Percentiles rank a stretch among this genome's conserved stretches.
Conservation (phyloP, 2,113 vertebrate species). For the Oxyruncus cristatus region DNA sequence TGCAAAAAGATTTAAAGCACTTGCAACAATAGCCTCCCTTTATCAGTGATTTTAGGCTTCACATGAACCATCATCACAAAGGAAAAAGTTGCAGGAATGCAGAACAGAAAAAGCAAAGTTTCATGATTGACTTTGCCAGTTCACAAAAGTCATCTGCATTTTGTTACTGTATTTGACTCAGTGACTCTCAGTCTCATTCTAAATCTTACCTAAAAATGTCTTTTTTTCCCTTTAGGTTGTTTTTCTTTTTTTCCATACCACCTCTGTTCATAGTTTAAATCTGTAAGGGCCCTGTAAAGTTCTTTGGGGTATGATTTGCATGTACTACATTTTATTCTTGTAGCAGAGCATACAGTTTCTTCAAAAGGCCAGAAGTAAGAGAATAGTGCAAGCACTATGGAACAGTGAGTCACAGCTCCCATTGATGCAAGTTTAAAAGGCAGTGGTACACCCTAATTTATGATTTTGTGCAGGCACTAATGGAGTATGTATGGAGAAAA, state of each 20-base stretch:
- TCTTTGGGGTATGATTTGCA: neutral
- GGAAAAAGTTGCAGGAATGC: neutral
- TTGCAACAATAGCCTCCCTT: neutral
- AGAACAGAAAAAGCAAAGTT: neutral
- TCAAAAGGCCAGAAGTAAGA: neutral
- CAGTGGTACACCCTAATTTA: neutral
- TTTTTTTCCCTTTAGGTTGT: neutral
- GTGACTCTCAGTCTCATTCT: neutral
- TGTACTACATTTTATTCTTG: neutral
- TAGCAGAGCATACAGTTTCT: neutral
- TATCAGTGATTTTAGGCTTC: neutral
- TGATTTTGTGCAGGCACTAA: neutral
- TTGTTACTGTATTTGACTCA: neutral
- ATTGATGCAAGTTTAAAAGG: neutral
- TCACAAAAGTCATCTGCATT: neutral
- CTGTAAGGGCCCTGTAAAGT: neutral
- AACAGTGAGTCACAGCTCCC: neutral
- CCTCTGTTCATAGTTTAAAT: fast-evolving
- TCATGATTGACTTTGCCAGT: neutral
- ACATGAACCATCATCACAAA: neutral
- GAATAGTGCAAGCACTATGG: neutral
- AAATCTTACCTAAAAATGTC: neutral
- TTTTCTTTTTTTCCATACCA: neutral
- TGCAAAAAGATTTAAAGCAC: neutral
- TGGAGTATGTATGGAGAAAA: constrained; percentile 17